Percentiles rank a stretch among this genome's conserved stretches.
phyloP scores from a whole-genome alignment of 1,140 invertebrate species.

The Drosophila insularis region DNA sequence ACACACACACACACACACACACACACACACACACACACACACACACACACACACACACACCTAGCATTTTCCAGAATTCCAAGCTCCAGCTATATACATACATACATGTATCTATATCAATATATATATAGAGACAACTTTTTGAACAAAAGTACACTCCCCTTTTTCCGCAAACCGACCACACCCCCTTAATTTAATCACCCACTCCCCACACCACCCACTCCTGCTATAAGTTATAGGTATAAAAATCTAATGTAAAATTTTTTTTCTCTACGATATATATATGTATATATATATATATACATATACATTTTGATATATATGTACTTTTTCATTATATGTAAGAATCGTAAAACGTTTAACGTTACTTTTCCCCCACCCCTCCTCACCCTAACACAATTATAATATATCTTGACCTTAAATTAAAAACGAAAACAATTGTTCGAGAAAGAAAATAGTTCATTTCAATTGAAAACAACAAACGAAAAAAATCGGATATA shows the following conservation, averaged over 20 bases:
- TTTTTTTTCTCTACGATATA: background rate
- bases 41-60: background rate
- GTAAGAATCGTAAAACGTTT: slow-evolving; percentile 9
- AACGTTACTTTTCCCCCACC: background rate
- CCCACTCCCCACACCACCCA: background rate
- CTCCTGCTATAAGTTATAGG: background rate
- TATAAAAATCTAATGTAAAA: background rate
- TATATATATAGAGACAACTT: slow-evolving; percentile 2
- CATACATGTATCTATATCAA: slow-evolving; percentile 4
- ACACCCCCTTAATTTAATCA: background rate
- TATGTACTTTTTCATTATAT: slow-evolving; percentile 27
- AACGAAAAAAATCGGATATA: background rate
- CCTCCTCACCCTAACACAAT: background rate
- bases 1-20: background rate
- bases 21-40: background rate
- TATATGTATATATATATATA: slow-evolving; percentile 13
- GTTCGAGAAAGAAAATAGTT: background rate
- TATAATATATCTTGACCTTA: background rate
- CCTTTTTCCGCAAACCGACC: background rate
- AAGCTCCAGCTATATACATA: background rate
- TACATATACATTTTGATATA: slow-evolving; percentile 3
- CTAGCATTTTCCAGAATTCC: background rate
- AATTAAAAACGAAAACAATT: slow-evolving; percentile 16
- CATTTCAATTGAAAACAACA: background rate
- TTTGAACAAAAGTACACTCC: slow-evolving; percentile 3